Base-by-base conservation (phyloP, 2,113 vertebrate species). In the Elephantulus edwardii region DNA sequence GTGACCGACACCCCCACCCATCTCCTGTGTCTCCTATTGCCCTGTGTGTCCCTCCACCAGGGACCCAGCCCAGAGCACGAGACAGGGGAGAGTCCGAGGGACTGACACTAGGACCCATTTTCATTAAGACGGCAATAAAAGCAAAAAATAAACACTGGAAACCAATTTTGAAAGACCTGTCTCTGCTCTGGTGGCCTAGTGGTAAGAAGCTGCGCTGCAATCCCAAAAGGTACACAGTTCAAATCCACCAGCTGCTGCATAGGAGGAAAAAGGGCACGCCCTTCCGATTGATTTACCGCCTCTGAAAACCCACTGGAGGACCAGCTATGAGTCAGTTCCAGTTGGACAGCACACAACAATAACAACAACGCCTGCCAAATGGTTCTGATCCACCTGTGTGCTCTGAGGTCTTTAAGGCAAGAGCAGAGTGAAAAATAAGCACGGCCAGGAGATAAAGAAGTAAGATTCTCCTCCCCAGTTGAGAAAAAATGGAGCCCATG, bases 331-430 rank as follows among this genome's bases (percentile, higher is more conserved):
- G n/a, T n/a, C n/a, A n/a, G n/a, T n/a, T n/a, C n/a, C n/a, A n/a
- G n/a, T n/a, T n/a, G n/a, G n/a, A n/a, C n/a, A n/a, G n/a, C n/a
- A n/a, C n/a, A n/a, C n/a, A n/a, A n/a, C n/a, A n/a, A n/a, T 86
- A 89, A 60, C 86, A 81, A 91, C 86, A 89, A 64, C 84, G 70
- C 40, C 83, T 20, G 2, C 56, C 81, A 22, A 17, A 79, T 75
- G 35, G 70, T 38, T 40, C 71, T 0, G 0, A 71, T 81, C 74
- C 0, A 50, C 74, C 74, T 87, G 28, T 44, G 44, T 28, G 35
- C 85, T 35, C 76, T n/a, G 77, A 85, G 48, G 33, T 56, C 91
- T 91, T 56, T 3, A 54, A 60, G 50, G 30, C 42, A 60, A 74
- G 38, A 64, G 38, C n/a, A 35, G 71, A 80, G 52, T 62, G 66